Conservation (phyloP, 2,113 vertebrate species). For the Otolemur garnettii region DNA sequence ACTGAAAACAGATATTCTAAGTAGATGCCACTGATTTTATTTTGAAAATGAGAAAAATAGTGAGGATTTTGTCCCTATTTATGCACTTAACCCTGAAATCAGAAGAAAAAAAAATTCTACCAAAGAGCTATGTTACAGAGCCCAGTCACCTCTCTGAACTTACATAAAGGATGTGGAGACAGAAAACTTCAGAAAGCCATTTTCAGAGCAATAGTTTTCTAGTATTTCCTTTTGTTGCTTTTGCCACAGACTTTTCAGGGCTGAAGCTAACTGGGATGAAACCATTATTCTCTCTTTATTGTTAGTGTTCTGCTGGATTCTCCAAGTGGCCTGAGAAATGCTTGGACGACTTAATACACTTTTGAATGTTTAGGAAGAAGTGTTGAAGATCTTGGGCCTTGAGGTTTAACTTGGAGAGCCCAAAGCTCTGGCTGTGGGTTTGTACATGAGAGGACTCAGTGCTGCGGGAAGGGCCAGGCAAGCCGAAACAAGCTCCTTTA, state of each 20-base stretch:
- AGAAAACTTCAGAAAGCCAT: neutral
- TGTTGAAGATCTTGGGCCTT: neutral
- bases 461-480: neutral
- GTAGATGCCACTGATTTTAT: neutral
- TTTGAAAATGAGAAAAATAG: neutral
- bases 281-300: neutral
- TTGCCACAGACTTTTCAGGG: neutral
- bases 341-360: neutral
- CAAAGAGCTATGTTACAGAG: neutral
- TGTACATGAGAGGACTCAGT: neutral
- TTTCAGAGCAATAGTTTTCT: neutral
- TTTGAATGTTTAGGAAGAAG: neutral
- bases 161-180: neutral
- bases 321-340: neutral
- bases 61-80: neutral
- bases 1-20: neutral
- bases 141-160: neutral
- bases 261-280: neutral
- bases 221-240: neutral
- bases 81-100: neutral
- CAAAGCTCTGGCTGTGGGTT: neutral
- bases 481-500: neutral
- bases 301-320: neutral
- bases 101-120: neutral
- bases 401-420: neutral